Base-by-base conservation (phyloP, 2,113 vertebrate species). In the Vimba vimba region DNA sequence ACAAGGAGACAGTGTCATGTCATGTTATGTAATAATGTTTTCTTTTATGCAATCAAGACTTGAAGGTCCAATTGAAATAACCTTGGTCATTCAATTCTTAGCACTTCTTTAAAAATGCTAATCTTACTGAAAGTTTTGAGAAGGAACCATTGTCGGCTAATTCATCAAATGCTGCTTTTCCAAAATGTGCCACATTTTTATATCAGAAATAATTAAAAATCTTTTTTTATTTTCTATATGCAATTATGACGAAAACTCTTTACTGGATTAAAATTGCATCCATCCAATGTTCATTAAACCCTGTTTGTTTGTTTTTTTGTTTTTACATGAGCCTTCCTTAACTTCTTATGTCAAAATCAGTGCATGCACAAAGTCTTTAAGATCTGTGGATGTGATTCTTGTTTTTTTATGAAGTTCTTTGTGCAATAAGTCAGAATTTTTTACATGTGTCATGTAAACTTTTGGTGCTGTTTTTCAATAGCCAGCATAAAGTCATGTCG, bases 131-230 rank as follows among this genome's bases (percentile, higher is more conserved):
- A 69, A 1, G 23, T 57, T 83, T 57, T 83, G 33, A 52, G 19
- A 82, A 82, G 45, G 11, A 69, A 82, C 66, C 15, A 21, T 57
- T 82, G 45, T 47, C 19, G 8, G 47, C 80, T 57, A 81, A 30
- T 66, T 66, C n/a, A 47, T 71, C 85, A 74, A 66, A 86, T 60
- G 68, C 82, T 87, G 80, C 60, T 88, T 76, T 90, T 83, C 87
- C 85, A 90, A 83, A 88, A 90, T 83, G 64, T 86, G 85, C 85
- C 89, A 88, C 77, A 78, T 88, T 86, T 85, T 89, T 86, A 68
- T 86, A 86, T 75, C 52, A 82, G 68, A 39, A 71, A 71, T 23
- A 43, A 23, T 36, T 0, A 39, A 39, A 36, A 71, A 21, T 57
- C 6, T 9, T 21, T 71, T 71, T 73, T 71, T 73, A 43, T 73